A percentile compares a stretch with the other conserved stretches of the same genome.
phyloP scores from a whole-genome alignment of 2,113 vertebrate genomes.

The Thunnus thynnus region DNA sequence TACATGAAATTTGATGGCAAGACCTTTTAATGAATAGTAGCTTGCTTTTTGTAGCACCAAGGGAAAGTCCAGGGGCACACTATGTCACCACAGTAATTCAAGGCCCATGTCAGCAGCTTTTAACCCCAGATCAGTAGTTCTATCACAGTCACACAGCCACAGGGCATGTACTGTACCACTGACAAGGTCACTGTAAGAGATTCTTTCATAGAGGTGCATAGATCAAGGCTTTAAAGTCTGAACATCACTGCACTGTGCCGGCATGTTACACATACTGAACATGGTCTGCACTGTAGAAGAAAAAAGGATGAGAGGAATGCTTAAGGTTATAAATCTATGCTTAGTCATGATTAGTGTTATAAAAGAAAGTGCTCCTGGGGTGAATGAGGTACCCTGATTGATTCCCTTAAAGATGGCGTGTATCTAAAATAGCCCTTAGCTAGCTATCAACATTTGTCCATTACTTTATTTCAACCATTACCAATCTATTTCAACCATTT shows the following conservation, averaged over 20 bases:
- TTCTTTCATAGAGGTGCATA: slow-evolving; percentile 22
- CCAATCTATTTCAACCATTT: too few species aligned
- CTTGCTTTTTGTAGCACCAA: background rate
- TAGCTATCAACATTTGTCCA: too few species aligned
- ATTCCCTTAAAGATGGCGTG: background rate
- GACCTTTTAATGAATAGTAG: background rate
- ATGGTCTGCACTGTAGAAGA: background rate
- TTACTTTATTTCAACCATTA: too few species aligned
- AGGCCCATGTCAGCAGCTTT: slow-evolving; percentile 22
- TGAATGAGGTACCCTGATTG: background rate
- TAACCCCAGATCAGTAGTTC: slow-evolving; percentile 56
- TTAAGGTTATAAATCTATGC: slow-evolving; percentile 2
- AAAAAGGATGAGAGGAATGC: background rate
- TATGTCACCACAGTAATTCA: slow-evolving; percentile 22
- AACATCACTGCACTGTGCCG: slow-evolving; percentile 13
- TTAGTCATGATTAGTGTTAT: slow-evolving; percentile 9
- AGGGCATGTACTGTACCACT: slow-evolving; percentile 2
- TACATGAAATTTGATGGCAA: background rate
- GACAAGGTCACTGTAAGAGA: slow-evolving; percentile 52
- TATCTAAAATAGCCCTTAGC: too few species aligned
- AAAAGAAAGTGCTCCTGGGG: background rate
- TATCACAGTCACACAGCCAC: slow-evolving; percentile 35
- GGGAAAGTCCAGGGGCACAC: background rate
- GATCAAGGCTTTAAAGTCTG: slow-evolving; percentile 19
- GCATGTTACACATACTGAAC: slow-evolving; percentile 8